phyloP scores from a whole-genome alignment of 2,797 vertebrate species.

The Sebastes vulpes region DNA sequence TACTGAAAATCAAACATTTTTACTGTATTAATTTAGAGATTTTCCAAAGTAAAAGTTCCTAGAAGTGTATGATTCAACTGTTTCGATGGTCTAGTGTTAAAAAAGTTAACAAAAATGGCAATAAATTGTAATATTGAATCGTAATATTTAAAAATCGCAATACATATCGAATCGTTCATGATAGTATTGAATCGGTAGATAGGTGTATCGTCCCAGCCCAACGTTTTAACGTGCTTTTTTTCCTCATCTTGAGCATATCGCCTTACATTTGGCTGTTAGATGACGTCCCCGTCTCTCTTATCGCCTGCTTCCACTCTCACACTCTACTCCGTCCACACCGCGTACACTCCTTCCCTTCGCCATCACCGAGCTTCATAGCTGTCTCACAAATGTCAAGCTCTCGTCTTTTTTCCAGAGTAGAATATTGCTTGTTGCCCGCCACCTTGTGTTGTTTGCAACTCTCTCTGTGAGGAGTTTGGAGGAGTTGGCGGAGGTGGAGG shows the following conservation, averaged over 20 bases:
- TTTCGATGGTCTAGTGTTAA: no score
- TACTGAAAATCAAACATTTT: no score
- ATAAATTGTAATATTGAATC: no score
- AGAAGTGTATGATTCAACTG: no score
- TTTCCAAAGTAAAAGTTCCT: no score
- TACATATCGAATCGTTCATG: no score
- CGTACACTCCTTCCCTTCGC: slow-evolving; percentile 27
- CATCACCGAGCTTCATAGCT: slow-evolving; percentile 44
- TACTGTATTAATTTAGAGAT: no score
- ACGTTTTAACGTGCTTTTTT: slow-evolving; percentile 14
- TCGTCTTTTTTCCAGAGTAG: slow-evolving; percentile 42
- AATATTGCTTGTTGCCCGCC: slow-evolving; percentile 36
- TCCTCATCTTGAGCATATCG: slow-evolving; percentile 30
- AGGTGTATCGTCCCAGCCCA: no score
- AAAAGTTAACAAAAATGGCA: no score
- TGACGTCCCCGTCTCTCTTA: slow-evolving; percentile 32
- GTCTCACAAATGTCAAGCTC: slow-evolving; percentile 68
- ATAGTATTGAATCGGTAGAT: no score
- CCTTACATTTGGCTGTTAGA: slow-evolving; percentile 43
- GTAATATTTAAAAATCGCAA: no score
- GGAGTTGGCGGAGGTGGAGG: not conserved
- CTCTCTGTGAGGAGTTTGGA: slow-evolving; percentile 14
- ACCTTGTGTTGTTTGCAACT: slow-evolving; percentile 49
- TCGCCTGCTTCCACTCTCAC: slow-evolving; percentile 40
- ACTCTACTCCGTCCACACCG: slow-evolving; percentile 24